Evolutionary conservation across 1,140 invertebrate species (phyloP).

Genomic region (Neoseiulus cucumeris): DNA sequence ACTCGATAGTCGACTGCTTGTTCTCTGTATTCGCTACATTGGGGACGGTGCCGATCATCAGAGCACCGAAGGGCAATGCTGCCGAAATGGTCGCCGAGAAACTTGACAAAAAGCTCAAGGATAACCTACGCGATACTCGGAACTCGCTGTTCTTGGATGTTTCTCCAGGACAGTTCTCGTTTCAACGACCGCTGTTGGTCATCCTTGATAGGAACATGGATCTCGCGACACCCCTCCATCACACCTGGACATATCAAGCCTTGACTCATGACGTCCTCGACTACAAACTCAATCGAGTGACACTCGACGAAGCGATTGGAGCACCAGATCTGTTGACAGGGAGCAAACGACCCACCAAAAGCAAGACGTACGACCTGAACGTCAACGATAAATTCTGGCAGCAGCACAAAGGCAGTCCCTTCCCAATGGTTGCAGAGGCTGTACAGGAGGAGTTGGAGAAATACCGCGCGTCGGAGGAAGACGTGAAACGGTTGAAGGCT

Average conservation of each 20-base stretch:
- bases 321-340: slow-evolving; percentile 26
- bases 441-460: slow-evolving; percentile 94
- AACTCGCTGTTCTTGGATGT: slow-evolving; percentile 60
- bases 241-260: slow-evolving; percentile 99
- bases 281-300: slow-evolving; percentile 64
- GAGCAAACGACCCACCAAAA: slow-evolving; percentile 35
- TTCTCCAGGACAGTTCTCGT: slow-evolving; percentile 29
- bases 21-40: slow-evolving; percentile 94
- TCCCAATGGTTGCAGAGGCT: slow-evolving; percentile 89
- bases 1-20: slow-evolving; percentile 80
- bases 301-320: slow-evolving; percentile 42
- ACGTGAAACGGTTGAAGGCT: slow-evolving; percentile 80
- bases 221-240: slow-evolving; percentile 89
- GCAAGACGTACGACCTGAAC: slow-evolving; percentile 74
- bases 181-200: slow-evolving; percentile 76
- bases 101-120: slow-evolving; percentile 85
- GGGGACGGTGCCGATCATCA: slow-evolving; percentile 78
- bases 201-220: slow-evolving; percentile 86
- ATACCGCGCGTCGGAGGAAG: slow-evolving; percentile 78
- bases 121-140: slow-evolving; percentile 86
- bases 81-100: slow-evolving; percentile 95
- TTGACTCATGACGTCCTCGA: slow-evolving; percentile 84
- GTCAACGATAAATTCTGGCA: slow-evolving; percentile 74
- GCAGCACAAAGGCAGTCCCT: slow-evolving; percentile 82
- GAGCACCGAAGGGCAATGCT: slow-evolving; percentile 83